Base-by-base conservation (phyloP, 1,140 invertebrate species). In the Ostrea denselamellosa region DNA sequence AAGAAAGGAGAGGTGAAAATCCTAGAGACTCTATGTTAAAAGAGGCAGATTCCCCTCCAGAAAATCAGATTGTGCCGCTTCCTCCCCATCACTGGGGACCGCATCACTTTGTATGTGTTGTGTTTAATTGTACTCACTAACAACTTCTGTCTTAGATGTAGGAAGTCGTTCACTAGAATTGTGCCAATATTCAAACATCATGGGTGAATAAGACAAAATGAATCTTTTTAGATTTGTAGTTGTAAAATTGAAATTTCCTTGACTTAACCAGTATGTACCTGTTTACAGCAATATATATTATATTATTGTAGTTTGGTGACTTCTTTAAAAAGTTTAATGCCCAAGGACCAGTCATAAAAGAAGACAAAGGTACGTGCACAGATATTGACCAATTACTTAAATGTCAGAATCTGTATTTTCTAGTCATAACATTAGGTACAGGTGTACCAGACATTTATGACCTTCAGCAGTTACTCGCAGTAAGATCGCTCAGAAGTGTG, bases 11-110 rank as follows among this genome's bases (percentile, higher is more conserved):
- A 22, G 51, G 8, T 12, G 82, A 34, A 25, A 85, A 85, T 19
- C 83, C 83, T 8, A 34, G 83, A 58, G 83, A 85, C 25, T 56
- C n/a, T 25, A 85, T 85, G 83, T 25, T 85, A n/a, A 85, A 85
- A 56, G 83, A 85, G 54, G 10, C 83, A 85, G 83, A 85, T 14
- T 34, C 25, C 62, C 19, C 51, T 25, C 51, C 83, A 34, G 83
- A 85, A 25, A 28, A 22, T 52, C 82, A 28, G 53, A 58, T 53
- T 8, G 17, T 19, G 3, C 82, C 52, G 3, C 14, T 25, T 19
- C 82, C 17, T 52, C 51, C 44, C 14, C 8, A 34, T 2, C 82
- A 51, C 8, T 22, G 82, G 25, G 68, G 68, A 17, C 28, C 14
- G 12, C 68, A 25, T 10, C 68, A 77, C 25, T 77, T 77, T 77